Percentiles rank a stretch among this genome's conserved stretches.
Evolutionary conservation across 2,113 vertebrate genomes (phyloP).

Genomic region (Nerophis ophidion): DNA sequence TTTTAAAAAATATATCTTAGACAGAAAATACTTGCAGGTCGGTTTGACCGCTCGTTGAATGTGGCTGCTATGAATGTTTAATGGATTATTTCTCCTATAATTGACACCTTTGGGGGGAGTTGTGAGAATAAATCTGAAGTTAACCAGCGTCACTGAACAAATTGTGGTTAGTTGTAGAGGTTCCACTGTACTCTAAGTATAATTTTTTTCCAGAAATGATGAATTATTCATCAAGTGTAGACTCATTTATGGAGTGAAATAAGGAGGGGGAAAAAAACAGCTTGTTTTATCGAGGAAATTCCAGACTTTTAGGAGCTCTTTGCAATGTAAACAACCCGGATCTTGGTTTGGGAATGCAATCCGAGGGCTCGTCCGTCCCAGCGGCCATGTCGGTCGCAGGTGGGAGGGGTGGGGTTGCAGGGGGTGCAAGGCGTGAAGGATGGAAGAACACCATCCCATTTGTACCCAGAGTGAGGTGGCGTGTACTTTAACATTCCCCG

Average conservation of each 20-base stretch:
- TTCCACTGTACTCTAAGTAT: background rate
- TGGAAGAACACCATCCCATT: constrained; percentile 66
- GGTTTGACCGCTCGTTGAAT: too few species aligned
- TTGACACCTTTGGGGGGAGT: background rate
- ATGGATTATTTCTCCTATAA: constrained; percentile 2
- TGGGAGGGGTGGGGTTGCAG: constrained; percentile 23
- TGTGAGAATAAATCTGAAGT: constrained; percentile 6
- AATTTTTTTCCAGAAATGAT: constrained; percentile 1
- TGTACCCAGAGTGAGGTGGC: constrained; percentile 73
- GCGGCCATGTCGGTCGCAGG: constrained; percentile 52
- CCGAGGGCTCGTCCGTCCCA: constrained; percentile 49
- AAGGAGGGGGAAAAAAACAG: constrained; percentile 4
- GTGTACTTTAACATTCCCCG: constrained; percentile 76
- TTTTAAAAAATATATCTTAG: too few species aligned
- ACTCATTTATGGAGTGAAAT: background rate
- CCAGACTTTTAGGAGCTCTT: constrained; percentile 1
- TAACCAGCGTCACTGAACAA: constrained; percentile 1
- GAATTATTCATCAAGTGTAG: constrained; percentile 4
- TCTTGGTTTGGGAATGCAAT: background rate
- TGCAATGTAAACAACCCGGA: background rate
- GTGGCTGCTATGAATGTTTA: background rate
- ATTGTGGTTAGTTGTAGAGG: constrained; percentile 1
- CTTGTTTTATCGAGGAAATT: constrained; percentile 5
- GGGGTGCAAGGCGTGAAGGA: constrained; percentile 15
- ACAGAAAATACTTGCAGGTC: too few species aligned